Evolutionary conservation across 2,113 vertebrate species (phyloP).

Genomic region (Malurus elegans): DNA sequence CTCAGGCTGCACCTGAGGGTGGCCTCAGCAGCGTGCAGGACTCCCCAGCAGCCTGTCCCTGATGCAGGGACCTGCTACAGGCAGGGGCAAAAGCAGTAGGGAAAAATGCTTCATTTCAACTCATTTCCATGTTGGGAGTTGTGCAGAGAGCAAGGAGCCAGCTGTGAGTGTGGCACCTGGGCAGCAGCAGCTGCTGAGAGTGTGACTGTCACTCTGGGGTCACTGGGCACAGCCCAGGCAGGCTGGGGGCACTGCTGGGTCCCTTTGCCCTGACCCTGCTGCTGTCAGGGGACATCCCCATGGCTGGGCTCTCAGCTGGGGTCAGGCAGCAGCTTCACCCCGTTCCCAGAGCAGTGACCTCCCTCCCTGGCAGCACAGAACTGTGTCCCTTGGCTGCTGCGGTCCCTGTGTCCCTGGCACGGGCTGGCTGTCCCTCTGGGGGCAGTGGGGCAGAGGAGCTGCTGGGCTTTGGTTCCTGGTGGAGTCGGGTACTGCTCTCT

Average conservation of each 20-base stretch:
- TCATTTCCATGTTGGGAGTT: not conserved
- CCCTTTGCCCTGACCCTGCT: not conserved
- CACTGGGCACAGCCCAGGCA: not conserved
- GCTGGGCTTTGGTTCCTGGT: not conserved
- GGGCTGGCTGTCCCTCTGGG: not conserved
- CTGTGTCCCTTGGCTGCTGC: not conserved
- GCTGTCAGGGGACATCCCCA: not conserved
- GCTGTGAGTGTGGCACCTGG: not conserved
- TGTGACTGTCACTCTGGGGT: not conserved
- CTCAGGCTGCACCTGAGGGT: not conserved
- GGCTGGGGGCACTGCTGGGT: not conserved
- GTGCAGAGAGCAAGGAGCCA: not conserved
- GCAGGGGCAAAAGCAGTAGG: not conserved
- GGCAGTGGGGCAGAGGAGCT: not conserved
- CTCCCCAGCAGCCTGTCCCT: not conserved
- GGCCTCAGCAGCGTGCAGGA: not conserved
- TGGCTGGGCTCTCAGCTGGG: not conserved
- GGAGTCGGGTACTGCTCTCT: not conserved
- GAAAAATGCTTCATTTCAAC: not conserved
- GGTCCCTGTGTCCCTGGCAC: not conserved
- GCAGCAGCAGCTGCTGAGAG: not conserved
- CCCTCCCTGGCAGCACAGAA: not conserved
- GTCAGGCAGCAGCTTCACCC: not conserved
- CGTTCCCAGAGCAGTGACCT: accelerated
- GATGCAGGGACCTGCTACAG: not conserved